Evolutionary conservation across 2,113 vertebrate genomes (phyloP).

Genomic region (Equus quagga): DNA sequence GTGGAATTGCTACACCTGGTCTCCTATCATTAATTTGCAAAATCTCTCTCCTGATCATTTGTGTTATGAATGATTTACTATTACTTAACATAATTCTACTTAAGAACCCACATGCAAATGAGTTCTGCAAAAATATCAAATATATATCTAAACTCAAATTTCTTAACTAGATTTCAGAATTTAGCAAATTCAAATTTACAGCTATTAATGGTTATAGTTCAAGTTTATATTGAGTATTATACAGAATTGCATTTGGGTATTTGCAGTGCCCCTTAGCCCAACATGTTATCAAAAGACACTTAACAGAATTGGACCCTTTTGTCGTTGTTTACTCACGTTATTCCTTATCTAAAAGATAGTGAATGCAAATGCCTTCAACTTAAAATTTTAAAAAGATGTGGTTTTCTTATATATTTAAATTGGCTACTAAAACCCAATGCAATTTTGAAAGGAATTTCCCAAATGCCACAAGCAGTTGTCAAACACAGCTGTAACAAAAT

Average conservation of each 20-base stretch:
- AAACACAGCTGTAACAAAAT: background rate
- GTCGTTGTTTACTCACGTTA: background rate
- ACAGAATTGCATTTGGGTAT: background rate
- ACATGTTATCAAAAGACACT: conserved; percentile 7
- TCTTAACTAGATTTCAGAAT: background rate
- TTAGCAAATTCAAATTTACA: background rate
- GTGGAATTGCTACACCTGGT: background rate
- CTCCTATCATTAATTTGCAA: background rate
- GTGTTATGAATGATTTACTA: background rate
- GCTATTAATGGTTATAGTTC: background rate
- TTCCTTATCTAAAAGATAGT: conserved; percentile 9
- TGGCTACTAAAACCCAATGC: conserved; percentile 21
- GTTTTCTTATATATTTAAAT: conserved; percentile 46
- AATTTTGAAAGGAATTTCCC: background rate
- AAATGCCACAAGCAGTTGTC: conserved; percentile 2
- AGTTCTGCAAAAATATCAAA: background rate
- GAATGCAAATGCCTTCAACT: background rate
- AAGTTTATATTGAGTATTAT: background rate
- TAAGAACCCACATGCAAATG: background rate
- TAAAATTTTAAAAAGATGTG: background rate
- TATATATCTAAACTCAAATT: background rate
- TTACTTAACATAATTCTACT: background rate
- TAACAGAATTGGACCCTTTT: background rate
- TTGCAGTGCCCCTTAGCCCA: background rate
- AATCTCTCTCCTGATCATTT: background rate